Conservation (phyloP, 2,113 vertebrate species). For the Crotalus tigris region DNA sequence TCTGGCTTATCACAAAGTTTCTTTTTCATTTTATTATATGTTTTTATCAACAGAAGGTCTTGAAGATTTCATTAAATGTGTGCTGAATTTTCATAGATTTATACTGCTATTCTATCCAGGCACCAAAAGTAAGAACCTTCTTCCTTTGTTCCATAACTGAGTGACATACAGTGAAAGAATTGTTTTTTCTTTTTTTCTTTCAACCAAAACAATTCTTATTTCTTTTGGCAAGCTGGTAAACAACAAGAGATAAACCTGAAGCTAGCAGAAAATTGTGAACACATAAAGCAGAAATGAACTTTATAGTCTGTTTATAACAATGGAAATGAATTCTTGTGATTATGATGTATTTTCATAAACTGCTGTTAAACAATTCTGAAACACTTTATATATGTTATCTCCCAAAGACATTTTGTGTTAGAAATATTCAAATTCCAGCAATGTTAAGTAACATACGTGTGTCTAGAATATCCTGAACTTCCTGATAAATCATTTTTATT, state of each 20-base stretch:
- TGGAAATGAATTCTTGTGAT: neutral
- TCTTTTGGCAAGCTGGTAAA: neutral
- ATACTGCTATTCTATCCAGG: neutral
- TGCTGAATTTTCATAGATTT: neutral
- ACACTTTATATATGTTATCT: neutral
- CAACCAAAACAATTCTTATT: neutral
- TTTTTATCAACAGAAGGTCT: neutral
- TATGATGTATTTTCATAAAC: neutral
- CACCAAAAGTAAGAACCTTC: neutral
- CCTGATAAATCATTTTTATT: neutral
- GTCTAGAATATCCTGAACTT: neutral
- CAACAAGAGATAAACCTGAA: neutral
- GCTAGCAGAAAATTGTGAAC: neutral
- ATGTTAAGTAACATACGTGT: neutral
- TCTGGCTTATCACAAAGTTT: neutral
- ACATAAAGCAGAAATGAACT: neutral
- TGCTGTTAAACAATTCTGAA: neutral
- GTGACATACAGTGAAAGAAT: neutral
- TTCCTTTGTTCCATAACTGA: neutral
- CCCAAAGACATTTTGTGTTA: neutral
- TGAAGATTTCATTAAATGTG: neutral
- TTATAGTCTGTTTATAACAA: neutral
- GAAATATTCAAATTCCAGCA: neutral
- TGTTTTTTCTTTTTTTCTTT: neutral
- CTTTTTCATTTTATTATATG: neutral